Conservation (phyloP, 2,888 invertebrate species). For the Hirudinaria manillensis region DNA sequence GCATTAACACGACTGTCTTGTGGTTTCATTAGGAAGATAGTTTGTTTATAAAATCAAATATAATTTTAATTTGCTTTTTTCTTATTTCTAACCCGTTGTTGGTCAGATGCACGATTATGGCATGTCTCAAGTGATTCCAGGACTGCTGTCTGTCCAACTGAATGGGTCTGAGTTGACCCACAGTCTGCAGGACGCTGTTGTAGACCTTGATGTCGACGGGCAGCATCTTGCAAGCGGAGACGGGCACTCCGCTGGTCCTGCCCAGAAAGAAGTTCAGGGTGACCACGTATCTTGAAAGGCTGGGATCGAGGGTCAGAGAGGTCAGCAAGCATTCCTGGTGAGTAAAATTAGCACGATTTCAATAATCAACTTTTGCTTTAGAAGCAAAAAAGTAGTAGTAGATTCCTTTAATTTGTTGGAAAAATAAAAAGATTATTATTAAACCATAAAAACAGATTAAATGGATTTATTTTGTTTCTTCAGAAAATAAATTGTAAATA, state of each 20-base stretch:
- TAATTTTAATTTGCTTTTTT: no score
- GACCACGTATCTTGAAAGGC: constrained; percentile 2
- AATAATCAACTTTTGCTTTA: not conserved
- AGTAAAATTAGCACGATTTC: not conserved
- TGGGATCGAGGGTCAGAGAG: constrained; percentile 21
- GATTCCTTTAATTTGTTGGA: no score
- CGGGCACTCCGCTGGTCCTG: constrained; percentile 9
- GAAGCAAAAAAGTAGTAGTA: not conserved
- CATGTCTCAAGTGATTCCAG: constrained; percentile 1
- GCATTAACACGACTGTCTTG: no score
- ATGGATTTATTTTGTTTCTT: no score
- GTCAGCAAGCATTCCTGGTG: constrained; percentile 22
- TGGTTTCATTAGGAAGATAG: no score
- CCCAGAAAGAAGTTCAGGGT: constrained; percentile 20
- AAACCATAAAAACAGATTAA: no score
- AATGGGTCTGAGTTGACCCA: constrained; percentile 19
- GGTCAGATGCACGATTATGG: not conserved
- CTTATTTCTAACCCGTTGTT: constrained; percentile 18
- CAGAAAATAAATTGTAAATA: no score
- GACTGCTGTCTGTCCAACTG: constrained; percentile 23
- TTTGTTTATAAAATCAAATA: no score
- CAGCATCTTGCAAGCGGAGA: constrained; percentile 27
- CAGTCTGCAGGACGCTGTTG: constrained; percentile 23
- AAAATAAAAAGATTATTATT: no score
- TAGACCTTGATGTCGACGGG: constrained; percentile 29